phyloP scores from a whole-genome alignment of 2,888 invertebrate genomes.

The Apodemia hepburni region DNA sequence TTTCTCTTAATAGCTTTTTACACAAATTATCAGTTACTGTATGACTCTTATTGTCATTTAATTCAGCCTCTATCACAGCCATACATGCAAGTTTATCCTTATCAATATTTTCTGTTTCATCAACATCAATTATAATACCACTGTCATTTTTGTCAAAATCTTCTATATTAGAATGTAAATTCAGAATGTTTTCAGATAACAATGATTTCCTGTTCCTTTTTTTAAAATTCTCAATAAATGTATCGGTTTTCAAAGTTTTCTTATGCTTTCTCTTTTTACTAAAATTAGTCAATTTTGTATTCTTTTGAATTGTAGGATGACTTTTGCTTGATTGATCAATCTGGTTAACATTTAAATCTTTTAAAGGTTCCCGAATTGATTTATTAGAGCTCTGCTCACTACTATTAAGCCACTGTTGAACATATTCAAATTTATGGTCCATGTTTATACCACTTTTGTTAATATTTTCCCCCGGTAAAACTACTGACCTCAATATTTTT shows the following conservation, averaged over 20 bases:
- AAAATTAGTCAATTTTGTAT: conserved; percentile 16
- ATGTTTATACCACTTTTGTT: conserved; percentile 41
- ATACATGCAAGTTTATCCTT: conserved; percentile 59
- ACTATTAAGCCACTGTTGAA: conserved; percentile 58
- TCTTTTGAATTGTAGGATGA: conserved; percentile 15
- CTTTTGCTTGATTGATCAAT: conserved; percentile 20
- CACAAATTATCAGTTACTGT: not conserved
- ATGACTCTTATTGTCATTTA: conserved; percentile 27
- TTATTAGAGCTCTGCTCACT: conserved; percentile 35
- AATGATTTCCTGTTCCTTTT: conserved; percentile 27
- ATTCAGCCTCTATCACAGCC: conserved; percentile 50
- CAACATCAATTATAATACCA: conserved; percentile 55
- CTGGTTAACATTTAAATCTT: conserved; percentile 52
- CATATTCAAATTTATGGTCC: conserved; percentile 50
- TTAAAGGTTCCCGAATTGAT: conserved; percentile 49
- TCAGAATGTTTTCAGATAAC: conserved; percentile 20
- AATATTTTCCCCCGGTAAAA: conserved; percentile 50
- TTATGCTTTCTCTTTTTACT: conserved; percentile 25
- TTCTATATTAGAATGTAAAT: conserved; percentile 26
- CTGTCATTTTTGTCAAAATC: conserved; percentile 47
- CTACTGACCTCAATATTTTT: conserved; percentile 41
- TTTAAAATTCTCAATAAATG: conserved; percentile 21
- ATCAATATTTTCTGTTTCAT: conserved; percentile 44
- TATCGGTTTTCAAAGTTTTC: conserved; percentile 21
- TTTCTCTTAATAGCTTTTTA: conserved; percentile 3